Evolutionary conservation across 2,888 invertebrate species (phyloP).

Genomic region (Mactromeris polynyma): DNA sequence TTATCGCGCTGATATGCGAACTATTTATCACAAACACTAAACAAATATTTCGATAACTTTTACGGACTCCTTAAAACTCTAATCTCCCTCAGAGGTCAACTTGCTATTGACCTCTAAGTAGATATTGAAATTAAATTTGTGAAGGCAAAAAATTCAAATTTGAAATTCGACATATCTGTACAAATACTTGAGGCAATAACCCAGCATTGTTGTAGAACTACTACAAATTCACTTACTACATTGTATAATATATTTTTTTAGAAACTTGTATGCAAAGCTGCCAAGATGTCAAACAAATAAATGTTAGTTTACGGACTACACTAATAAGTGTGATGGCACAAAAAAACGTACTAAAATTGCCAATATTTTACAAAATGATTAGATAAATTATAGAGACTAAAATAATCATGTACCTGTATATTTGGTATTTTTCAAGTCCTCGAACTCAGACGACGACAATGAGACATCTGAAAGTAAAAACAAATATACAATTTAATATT

Average conservation of each 20-base stretch:
- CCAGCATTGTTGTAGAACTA: no score
- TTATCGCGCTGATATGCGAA: slow-evolving; percentile 13
- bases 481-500: neutral
- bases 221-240: no score
- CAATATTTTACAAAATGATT: no score
- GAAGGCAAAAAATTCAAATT: neutral
- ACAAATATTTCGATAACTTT: slow-evolving; percentile 30
- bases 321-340: no score
- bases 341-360: no score
- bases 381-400: no score
- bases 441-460: slow-evolving; percentile 39
- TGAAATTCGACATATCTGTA: neutral
- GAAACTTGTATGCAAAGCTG: no score
- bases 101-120: slow-evolving; percentile 21
- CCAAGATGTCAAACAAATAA: no score
- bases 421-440: slow-evolving; percentile 56
- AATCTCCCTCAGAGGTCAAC: slow-evolving; percentile 30
- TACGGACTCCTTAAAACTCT: slow-evolving; percentile 35
- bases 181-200: no score
- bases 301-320: no score
- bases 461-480: slow-evolving; percentile 51
- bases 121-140: slow-evolving; percentile 26
- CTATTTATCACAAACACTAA: slow-evolving; percentile 29
- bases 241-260: no score
- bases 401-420: slow-evolving; percentile 55